Evolutionary conservation across 2,888 invertebrate genomes (phyloP).

Genomic region (Parnassius apollo): DNA sequence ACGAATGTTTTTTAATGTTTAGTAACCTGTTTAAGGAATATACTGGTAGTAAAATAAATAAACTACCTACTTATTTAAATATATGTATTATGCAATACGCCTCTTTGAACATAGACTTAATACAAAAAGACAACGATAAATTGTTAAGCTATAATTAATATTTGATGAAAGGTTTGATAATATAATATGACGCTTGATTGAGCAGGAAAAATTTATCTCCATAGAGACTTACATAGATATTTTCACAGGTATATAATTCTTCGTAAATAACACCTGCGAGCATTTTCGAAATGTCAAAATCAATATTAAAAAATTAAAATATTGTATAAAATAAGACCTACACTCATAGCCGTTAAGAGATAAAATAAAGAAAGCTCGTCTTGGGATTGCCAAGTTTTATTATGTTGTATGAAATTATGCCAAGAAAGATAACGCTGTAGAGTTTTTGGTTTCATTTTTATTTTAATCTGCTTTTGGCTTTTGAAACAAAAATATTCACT

Average conservation of each 20-base stretch:
- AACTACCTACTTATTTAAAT: too few species aligned
- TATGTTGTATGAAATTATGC: constrained; percentile 42
- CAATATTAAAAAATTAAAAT: constrained; percentile 3
- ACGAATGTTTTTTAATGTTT: too few species aligned
- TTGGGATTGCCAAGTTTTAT: constrained; percentile 39
- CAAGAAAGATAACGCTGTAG: constrained; percentile 40
- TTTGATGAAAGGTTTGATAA: too few species aligned
- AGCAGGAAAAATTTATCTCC: too few species aligned
- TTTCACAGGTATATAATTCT: constrained; percentile 30
- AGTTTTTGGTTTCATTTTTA: constrained; percentile 29
- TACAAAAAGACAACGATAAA: too few species aligned
- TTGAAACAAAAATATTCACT: not conserved
- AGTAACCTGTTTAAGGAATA: too few species aligned
- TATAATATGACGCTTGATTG: too few species aligned
- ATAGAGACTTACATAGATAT: constrained; percentile 29
- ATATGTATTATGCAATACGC: too few species aligned
- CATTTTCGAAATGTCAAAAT: constrained; percentile 23
- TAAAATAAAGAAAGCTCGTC: constrained; percentile 47
- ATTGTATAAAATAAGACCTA: constrained; percentile 37
- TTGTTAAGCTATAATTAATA: too few species aligned
- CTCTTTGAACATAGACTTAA: too few species aligned
- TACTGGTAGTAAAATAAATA: too few species aligned
- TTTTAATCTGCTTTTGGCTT: not conserved
- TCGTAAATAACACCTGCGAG: constrained; percentile 22
- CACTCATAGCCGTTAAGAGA: constrained; percentile 34